Evolutionary conservation across 2,888 invertebrate genomes (phyloP).

Genomic region (Alloplasta piceator): DNA sequence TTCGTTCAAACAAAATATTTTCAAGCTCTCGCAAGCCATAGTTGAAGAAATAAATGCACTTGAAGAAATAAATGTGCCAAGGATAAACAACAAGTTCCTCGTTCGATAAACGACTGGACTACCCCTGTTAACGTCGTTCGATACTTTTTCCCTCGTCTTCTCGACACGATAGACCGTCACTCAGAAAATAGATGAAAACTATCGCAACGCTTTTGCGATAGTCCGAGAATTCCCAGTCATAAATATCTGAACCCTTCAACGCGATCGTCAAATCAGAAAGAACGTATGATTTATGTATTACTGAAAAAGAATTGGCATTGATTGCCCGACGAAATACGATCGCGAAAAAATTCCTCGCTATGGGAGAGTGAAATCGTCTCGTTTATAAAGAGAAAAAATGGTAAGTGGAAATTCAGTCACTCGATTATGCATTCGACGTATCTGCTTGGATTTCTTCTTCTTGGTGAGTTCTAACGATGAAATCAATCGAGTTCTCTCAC

Average conservation of each 20-base stretch:
- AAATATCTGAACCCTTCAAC: constrained; percentile 32
- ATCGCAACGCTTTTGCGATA: constrained; percentile 17
- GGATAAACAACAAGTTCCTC: constrained; percentile 42
- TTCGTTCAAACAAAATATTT: constrained; percentile 5
- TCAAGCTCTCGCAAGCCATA: constrained; percentile 5
- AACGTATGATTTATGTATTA: constrained; percentile 50
- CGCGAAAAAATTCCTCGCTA: neutral
- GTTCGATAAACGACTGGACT: constrained; percentile 54
- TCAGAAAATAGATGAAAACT: constrained; percentile 21
- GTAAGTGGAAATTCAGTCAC: constrained; percentile 41
- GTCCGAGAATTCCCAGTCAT: constrained; percentile 29
- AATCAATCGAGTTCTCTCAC: neutral
- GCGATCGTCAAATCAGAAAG: constrained; percentile 20
- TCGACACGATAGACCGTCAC: constrained; percentile 21
- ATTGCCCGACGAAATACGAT: constrained; percentile 20
- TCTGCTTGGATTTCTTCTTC: constrained; percentile 43
- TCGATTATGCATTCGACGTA: constrained; percentile 55
- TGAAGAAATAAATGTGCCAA: constrained; percentile 25
- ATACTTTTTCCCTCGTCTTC: constrained; percentile 32
- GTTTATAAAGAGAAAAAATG: constrained; percentile 60
- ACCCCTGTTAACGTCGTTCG: constrained; percentile 14
- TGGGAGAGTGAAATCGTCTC: constrained; percentile 21
- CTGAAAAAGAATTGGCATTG: constrained; percentile 23
- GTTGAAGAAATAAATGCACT: constrained; percentile 21
- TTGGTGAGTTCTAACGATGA: constrained; percentile 54